phyloP scores from a whole-genome alignment of 1,140 invertebrate genomes.

The Arion vulgaris region DNA sequence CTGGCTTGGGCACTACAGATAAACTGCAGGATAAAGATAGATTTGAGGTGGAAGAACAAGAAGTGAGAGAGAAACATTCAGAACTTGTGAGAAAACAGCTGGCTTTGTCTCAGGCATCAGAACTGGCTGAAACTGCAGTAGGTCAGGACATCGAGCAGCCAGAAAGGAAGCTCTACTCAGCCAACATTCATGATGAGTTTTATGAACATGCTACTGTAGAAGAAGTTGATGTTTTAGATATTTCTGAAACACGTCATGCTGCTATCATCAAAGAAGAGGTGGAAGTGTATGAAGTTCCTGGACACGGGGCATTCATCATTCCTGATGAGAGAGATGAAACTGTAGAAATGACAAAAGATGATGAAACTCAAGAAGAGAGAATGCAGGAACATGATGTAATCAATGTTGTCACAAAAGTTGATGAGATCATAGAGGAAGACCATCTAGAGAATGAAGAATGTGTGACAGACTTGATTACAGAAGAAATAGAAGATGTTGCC shows the following conservation, averaged over 20 bases:
- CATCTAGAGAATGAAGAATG: neutral
- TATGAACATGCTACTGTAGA: neutral
- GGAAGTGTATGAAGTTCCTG: neutral
- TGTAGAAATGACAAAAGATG: neutral
- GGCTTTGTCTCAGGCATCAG: constrained; percentile 2
- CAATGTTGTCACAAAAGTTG: constrained; percentile 7
- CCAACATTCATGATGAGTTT: neutral
- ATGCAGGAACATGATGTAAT: neutral
- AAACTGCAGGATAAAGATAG: constrained; percentile 36
- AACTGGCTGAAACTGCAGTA: neutral
- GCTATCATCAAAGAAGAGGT: constrained; percentile 11
- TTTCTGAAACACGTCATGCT: neutral
- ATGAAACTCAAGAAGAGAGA: neutral
- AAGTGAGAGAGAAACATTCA: constrained; percentile 15
- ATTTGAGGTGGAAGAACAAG: constrained; percentile 2
- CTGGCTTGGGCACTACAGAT: constrained; percentile 45
- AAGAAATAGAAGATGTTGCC: neutral
- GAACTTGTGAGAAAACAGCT: constrained; percentile 32
- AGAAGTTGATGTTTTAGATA: constrained; percentile 9
- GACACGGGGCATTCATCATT: neutral
- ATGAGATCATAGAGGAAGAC: neutral
- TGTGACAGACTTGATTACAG: neutral
- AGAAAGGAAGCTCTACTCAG: neutral
- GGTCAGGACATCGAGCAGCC: neutral
- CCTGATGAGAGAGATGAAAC: constrained; percentile 7